Conservation (phyloP, 2,113 vertebrate species). For the Caloenas nicobarica region DNA sequence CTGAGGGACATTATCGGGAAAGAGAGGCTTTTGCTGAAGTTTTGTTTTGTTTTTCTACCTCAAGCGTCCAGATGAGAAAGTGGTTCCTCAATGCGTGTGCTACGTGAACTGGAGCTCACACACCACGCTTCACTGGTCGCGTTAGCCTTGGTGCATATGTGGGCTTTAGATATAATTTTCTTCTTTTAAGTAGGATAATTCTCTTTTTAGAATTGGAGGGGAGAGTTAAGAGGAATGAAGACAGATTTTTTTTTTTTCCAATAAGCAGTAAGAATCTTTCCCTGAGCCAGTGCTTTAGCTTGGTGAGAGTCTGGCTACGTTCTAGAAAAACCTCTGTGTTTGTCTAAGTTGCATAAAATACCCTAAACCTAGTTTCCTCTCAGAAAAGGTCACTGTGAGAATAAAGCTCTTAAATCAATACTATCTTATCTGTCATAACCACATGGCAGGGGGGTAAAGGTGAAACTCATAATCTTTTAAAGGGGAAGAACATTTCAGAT, state of each 20-base stretch:
- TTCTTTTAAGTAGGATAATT: background rate
- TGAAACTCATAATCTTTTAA: background rate
- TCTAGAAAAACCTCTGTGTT: background rate
- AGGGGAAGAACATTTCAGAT: background rate
- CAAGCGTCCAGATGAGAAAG: background rate
- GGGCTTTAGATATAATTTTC: background rate
- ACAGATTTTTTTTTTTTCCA: background rate
- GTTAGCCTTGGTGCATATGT: background rate
- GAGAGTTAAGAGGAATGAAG: background rate
- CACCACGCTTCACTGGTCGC: rapidly evolving
- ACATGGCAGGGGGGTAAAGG: background rate
- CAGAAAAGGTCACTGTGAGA: background rate
- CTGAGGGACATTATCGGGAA: background rate
- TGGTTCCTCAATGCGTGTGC: background rate
- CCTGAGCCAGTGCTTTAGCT: background rate
- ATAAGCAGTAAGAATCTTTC: background rate
- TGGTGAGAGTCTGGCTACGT: background rate
- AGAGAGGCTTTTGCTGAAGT: background rate
- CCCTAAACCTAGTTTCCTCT: background rate
- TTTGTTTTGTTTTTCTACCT: background rate
- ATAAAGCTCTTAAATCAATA: background rate
- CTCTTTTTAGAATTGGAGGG: background rate
- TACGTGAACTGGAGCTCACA: background rate
- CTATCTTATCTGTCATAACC: background rate
- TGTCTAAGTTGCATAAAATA: background rate